Evolutionary conservation across 1,140 invertebrate species (phyloP).

Genomic region (Triops longicaudatus): DNA sequence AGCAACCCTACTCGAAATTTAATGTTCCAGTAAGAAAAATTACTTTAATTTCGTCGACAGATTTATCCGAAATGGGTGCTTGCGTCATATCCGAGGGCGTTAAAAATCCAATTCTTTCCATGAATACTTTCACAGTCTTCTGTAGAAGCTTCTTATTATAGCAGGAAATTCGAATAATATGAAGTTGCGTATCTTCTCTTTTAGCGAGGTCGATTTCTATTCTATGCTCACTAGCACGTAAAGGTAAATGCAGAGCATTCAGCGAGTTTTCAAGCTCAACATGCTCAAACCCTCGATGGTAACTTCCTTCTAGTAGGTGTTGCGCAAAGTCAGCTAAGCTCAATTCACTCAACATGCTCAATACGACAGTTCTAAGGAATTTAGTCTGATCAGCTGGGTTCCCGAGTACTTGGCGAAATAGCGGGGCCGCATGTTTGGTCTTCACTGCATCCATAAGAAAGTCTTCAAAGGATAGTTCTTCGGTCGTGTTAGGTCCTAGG

Average conservation of each 20-base stretch:
- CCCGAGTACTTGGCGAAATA: background rate
- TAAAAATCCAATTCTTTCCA: background rate
- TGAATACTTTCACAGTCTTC: background rate
- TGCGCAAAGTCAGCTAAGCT: background rate
- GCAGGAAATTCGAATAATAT: background rate
- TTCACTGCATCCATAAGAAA: background rate
- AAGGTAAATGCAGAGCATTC: background rate
- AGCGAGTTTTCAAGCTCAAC: background rate
- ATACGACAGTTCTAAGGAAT: background rate
- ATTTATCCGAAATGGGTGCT: background rate
- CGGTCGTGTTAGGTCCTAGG: background rate
- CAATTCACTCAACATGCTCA: background rate
- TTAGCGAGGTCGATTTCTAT: background rate
- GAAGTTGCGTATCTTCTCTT: background rate
- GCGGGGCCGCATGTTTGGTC: background rate
- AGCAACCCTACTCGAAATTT: background rate
- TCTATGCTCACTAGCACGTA: background rate
- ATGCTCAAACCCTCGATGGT: background rate
- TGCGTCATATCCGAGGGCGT: background rate
- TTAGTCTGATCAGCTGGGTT: background rate
- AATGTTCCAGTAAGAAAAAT: background rate
- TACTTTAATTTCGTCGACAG: background rate
- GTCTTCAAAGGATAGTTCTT: background rate
- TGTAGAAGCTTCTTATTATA: background rate
- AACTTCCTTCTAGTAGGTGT: background rate